Percentiles rank a stretch among this genome's conserved stretches.
phyloP scores from a whole-genome alignment of 2,113 vertebrate species.

The Dicaeum eximium region DNA sequence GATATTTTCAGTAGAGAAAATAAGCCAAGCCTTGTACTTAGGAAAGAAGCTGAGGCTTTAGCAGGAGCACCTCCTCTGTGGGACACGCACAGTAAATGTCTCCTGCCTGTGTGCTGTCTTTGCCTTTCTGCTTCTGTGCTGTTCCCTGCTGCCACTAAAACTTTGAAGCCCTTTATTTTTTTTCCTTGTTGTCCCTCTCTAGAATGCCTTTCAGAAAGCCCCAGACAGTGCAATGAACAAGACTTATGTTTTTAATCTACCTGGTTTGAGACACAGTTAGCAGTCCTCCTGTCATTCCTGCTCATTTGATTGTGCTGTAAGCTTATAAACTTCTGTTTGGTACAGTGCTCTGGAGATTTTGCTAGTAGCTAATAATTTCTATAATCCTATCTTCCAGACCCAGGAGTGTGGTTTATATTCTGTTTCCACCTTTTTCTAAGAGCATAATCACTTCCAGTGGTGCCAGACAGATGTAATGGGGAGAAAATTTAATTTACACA shows the following conservation, averaged over 20 bases:
- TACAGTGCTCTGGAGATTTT: background rate
- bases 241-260: background rate
- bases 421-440: background rate
- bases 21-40: fast-evolving
- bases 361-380: background rate
- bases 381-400: background rate
- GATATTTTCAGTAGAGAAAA: background rate
- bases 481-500: background rate
- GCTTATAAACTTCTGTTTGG: background rate
- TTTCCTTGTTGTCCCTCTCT: too few relatives aligned
- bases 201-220: background rate
- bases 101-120: background rate
- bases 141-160: background rate
- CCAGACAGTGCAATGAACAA: background rate
- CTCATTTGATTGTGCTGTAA: background rate
- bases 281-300: background rate
- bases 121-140: background rate
- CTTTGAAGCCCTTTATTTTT: background rate
- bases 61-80: background rate
- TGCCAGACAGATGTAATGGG: background rate
- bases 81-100: background rate
- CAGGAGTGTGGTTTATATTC: background rate
- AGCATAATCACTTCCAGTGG: background rate
- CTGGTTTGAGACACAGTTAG: background rate
- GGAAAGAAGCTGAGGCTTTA: background rate